A percentile compares a stretch with the other conserved stretches of the same genome.
Evolutionary conservation across 2,888 invertebrate genomes (phyloP).

Genomic region (Dynastes hyllus): DNA sequence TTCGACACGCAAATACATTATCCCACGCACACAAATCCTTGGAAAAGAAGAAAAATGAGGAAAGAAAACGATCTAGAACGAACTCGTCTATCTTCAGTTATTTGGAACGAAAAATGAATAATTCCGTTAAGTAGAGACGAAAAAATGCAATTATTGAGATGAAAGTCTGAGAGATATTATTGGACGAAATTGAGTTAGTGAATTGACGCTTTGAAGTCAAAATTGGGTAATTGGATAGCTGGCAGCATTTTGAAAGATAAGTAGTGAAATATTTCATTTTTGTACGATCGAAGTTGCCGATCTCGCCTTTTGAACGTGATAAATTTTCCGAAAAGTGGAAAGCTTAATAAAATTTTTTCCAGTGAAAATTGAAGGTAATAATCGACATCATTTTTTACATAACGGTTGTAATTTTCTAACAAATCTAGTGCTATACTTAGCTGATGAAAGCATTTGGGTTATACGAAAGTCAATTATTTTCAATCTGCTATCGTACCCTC

Average conservation of each 20-base stretch:
- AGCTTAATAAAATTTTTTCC: conserved; percentile 14
- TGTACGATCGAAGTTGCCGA: conserved; percentile 18
- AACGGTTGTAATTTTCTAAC: neutral
- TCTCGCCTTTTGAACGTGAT: neutral
- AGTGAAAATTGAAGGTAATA: conserved; percentile 6
- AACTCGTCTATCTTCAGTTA: neutral
- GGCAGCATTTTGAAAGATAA: conserved; percentile 9
- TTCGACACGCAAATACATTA: no score
- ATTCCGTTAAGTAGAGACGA: conserved; percentile 7
- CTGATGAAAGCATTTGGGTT: no score
- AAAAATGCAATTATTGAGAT: conserved; percentile 43
- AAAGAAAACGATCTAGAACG: neutral
- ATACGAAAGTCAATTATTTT: no score
- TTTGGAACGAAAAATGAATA: conserved; percentile 35
- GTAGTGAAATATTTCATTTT: conserved; percentile 25
- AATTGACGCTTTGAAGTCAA: conserved; percentile 36
- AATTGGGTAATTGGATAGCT: conserved; percentile 29
- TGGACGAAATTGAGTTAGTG: conserved; percentile 38
- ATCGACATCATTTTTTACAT: conserved; percentile 17
- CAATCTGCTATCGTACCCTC: no score
- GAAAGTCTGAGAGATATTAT: conserved; percentile 39
- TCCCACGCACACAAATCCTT: neutral
- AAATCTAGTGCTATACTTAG: no score
- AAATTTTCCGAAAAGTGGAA: neutral
- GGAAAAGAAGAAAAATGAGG: conserved; percentile 9